These are phyloP conservation scores for Myathropa florea DNA, from an alignment of 2,888 invertebrate species.

Conservation along the genomic window DNA sequence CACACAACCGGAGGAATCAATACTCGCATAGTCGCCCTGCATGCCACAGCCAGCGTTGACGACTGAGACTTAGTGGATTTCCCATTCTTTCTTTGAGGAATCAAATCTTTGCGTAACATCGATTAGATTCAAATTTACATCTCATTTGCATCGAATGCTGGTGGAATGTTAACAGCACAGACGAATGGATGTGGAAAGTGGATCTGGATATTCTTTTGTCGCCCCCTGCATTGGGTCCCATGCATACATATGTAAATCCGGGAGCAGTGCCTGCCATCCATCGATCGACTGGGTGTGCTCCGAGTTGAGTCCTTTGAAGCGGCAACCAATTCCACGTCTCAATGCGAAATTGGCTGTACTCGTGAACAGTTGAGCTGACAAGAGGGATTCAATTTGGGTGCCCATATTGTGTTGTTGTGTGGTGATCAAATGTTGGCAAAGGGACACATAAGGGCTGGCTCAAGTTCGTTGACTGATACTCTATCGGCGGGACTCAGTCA, in stretches of 20 bases:
- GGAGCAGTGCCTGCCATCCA: slow-evolving; percentile 15
- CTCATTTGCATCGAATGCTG: slow-evolving; percentile 63
- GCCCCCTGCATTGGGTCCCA: background rate
- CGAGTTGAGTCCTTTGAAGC: background rate
- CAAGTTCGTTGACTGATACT: background rate
- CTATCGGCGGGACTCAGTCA: background rate
- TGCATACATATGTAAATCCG: slow-evolving; percentile 20
- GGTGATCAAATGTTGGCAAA: background rate
- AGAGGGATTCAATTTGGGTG: background rate
- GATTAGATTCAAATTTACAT: slow-evolving; percentile 68
- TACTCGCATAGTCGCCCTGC: background rate
- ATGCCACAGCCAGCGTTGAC: background rate
- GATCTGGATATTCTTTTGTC: slow-evolving; percentile 19
- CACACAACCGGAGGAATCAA: slow-evolving; percentile 55
- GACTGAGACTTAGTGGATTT: slow-evolving; percentile 10
- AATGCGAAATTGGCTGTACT: background rate
- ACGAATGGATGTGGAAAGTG: background rate
- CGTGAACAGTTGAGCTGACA: background rate
- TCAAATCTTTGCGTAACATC: slow-evolving; percentile 60
- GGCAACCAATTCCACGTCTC: background rate
- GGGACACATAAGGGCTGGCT: background rate
- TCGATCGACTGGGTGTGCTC: slow-evolving; percentile 38
- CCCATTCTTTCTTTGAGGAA: slow-evolving; percentile 45
- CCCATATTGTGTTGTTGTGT: background rate
- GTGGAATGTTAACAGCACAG: slow-evolving; percentile 39